phyloP scores from a whole-genome alignment of 23 tunicate species.

The Trididemnum nubilum region DNA sequence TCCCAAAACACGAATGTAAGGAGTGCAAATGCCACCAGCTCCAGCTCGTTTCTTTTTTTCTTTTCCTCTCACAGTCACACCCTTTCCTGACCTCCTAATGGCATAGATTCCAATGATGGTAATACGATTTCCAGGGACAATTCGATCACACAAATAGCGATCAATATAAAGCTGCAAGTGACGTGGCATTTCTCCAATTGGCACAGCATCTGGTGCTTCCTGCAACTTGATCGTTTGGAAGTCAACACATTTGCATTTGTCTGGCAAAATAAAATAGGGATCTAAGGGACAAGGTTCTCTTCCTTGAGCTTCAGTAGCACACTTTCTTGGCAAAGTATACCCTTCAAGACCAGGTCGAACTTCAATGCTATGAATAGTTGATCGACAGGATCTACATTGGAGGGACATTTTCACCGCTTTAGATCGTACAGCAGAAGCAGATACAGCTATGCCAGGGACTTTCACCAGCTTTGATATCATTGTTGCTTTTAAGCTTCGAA shows the following conservation, averaged over 20 bases:
- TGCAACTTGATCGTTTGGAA: slow-evolving; percentile 98
- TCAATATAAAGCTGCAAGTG: slow-evolving; percentile 94
- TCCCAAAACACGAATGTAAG: slow-evolving; percentile 94
- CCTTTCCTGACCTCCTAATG: slow-evolving; percentile 69
- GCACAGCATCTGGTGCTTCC: slow-evolving; percentile 99
- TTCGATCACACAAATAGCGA: slow-evolving; percentile 87
- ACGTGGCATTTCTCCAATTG: slow-evolving; percentile 99
- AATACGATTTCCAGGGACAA: slow-evolving; percentile 97
- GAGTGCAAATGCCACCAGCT: slow-evolving; percentile 72
- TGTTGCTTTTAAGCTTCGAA: slow-evolving; percentile 81
- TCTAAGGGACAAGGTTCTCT: slow-evolving; percentile 97
- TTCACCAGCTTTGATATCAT: slow-evolving; percentile 89
- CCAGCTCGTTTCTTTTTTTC: slow-evolving; percentile 47
- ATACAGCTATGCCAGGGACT: slow-evolving; percentile 96
- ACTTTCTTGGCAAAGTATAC: slow-evolving; percentile 84
- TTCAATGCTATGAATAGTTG: slow-evolving; percentile 56
- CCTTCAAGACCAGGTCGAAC: slow-evolving; percentile 97
- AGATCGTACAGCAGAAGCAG: slow-evolving; percentile 85
- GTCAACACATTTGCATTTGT: slow-evolving; percentile 91
- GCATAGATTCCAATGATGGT: slow-evolving; percentile 90
- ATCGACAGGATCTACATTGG: slow-evolving; percentile 86
- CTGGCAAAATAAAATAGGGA: slow-evolving; percentile 96
- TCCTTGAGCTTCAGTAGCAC: slow-evolving; percentile 82
- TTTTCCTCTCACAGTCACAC: slow-evolving; percentile 58
- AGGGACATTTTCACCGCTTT: slow-evolving; percentile 89